Evolutionary conservation across 2,888 invertebrate genomes (phyloP).

Genomic region (Archips crataeganus): DNA sequence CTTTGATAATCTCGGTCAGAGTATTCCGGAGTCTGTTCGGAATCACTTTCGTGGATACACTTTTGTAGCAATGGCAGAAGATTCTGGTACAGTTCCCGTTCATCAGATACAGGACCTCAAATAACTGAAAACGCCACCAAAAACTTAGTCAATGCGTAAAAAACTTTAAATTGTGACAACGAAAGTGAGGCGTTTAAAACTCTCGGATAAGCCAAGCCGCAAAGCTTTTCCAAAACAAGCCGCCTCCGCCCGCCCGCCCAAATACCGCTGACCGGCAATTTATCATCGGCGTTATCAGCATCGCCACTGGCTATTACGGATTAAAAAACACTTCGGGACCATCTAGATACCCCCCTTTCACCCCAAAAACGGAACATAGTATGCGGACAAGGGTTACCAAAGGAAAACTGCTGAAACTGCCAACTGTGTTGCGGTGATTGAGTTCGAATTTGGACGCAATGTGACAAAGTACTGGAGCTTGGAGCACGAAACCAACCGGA

Average conservation of each 20-base stretch:
- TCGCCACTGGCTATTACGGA: conserved; percentile 69
- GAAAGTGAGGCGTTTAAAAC: too few relatives aligned
- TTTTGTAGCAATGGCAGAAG: too few relatives aligned
- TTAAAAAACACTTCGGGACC: conserved; percentile 78
- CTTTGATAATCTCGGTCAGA: too few relatives aligned
- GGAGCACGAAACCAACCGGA: not conserved
- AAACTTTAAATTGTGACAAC: too few relatives aligned
- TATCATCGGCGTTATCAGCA: conserved; percentile 73
- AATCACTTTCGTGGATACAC: too few relatives aligned
- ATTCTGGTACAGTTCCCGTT: too few relatives aligned
- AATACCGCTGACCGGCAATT: conserved; percentile 64
- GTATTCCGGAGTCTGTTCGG: too few relatives aligned
- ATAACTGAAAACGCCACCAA: too few relatives aligned
- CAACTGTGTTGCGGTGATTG: not conserved
- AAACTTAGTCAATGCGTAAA: too few relatives aligned
- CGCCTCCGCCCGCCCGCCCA: conserved; percentile 53
- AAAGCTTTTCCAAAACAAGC: conserved; percentile 36
- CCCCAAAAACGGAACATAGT: conserved; percentile 41
- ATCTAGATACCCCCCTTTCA: conserved; percentile 63
- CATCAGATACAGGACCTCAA: too few relatives aligned
- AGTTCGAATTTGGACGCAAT: conserved; percentile 9
- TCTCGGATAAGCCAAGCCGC: too few relatives aligned
- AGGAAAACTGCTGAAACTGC: conserved; percentile 14
- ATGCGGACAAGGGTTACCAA: conserved; percentile 35
- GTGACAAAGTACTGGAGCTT: not conserved